A percentile compares a stretch with the other conserved stretches of the same genome.
These are phyloP conservation scores for Phylloscopus whistleri DNA, from an alignment of 2,113 vertebrate genomes.

Conservation along the genomic window DNA sequence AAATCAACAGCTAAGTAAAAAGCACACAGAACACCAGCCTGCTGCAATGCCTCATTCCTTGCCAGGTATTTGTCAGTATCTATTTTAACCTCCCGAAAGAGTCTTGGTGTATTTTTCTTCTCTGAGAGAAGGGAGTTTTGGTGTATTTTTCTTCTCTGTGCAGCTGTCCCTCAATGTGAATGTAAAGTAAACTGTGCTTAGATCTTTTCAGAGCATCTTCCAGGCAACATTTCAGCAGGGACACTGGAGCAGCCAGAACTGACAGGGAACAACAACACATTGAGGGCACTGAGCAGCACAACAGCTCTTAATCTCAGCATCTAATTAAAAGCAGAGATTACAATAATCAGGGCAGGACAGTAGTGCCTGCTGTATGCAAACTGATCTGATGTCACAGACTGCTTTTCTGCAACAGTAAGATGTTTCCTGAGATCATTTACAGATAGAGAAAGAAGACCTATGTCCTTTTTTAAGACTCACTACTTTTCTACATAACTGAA, in stretches of 20 bases:
- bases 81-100: background rate
- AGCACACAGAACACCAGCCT: background rate
- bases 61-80: background rate
- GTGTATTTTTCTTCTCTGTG: background rate
- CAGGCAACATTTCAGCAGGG: background rate
- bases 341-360: conserved; percentile 9
- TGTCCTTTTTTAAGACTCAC: background rate
- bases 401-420: background rate
- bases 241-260: background rate
- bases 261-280: background rate
- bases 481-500: background rate
- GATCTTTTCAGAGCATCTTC: background rate
- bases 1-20: background rate
- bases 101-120: background rate
- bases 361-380: background rate
- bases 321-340: conserved; percentile 51
- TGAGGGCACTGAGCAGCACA: background rate
- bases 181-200: background rate
- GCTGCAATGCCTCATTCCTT: background rate
- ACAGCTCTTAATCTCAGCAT: background rate
- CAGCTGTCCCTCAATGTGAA: fast-evolving
- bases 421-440: background rate
- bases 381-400: background rate
- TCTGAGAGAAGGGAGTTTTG: background rate
- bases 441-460: background rate